Percentiles rank a stretch among this genome's conserved stretches.
Conservation (phyloP, 2,797 vertebrate species). For the Rhyacichthys aspro region DNA sequence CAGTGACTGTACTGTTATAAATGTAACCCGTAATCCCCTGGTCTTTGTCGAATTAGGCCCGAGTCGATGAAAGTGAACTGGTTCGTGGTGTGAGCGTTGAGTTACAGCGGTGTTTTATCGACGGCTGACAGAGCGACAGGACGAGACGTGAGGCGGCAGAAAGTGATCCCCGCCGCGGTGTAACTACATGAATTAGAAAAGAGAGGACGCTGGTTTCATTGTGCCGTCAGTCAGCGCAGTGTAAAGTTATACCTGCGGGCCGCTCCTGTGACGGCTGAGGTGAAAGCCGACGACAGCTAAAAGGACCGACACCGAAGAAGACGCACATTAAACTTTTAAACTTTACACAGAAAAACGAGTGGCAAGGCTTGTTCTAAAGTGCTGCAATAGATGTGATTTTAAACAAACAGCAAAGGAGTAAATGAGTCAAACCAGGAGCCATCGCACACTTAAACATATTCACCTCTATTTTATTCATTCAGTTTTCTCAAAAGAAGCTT, state of each 20-base stretch:
- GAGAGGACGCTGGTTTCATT: conserved; percentile 21
- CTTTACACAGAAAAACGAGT: no score
- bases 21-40: no score
- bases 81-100: conserved; percentile 26
- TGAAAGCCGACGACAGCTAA: conserved; percentile 36
- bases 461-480: no score
- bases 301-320: not conserved
- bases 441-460: no score
- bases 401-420: no score
- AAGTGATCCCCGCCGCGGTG: conserved; percentile 35
- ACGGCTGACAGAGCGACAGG: conserved; percentile 5
- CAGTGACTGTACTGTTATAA: no score
- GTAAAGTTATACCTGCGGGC: conserved; percentile 23
- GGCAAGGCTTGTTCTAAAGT: no score
- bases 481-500: no score
- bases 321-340: not conserved
- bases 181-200: conserved; percentile 58
- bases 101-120: conserved; percentile 29
- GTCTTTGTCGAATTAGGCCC: no score
- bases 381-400: no score
- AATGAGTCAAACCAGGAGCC: no score
- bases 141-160: conserved; percentile 17
- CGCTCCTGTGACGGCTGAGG: conserved; percentile 11
- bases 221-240: conserved; percentile 7
- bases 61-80: no score